A percentile compares a stretch with the other conserved stretches of the same genome.
phyloP scores from a whole-genome alignment of 2,113 vertebrate species.

The Gobiocypris rarus region DNA sequence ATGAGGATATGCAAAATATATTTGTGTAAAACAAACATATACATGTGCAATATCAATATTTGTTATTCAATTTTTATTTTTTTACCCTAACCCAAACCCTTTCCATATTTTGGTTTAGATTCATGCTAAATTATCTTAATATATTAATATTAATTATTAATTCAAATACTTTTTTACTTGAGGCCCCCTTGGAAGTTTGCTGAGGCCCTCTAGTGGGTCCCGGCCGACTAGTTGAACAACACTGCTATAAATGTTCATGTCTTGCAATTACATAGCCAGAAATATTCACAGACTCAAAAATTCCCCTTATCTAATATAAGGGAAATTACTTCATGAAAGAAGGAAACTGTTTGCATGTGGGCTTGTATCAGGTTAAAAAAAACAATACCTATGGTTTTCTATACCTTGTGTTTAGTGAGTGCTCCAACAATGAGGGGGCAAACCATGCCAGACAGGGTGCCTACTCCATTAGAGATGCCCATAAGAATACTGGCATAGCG shows the following conservation, averaged over 20 bases:
- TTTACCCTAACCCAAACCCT: too few species aligned
- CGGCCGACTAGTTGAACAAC: background rate
- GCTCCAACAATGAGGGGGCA: slow-evolving; percentile 96
- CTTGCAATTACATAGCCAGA: background rate
- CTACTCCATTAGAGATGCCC: slow-evolving; percentile 97
- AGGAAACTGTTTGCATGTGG: background rate
- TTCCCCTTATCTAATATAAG: background rate
- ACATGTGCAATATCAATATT: background rate
- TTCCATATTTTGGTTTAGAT: too few species aligned
- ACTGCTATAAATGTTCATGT: background rate
- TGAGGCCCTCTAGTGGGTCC: background rate
- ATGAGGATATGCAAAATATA: slow-evolving; percentile 5
- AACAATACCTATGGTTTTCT: background rate
- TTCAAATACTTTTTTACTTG: background rate
- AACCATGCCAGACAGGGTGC: slow-evolving; percentile 95
- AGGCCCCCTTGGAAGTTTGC: too few species aligned
- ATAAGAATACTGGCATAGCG: slow-evolving; percentile 98
- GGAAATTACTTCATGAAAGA: background rate
- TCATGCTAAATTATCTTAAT: too few species aligned
- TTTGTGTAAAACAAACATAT: background rate
- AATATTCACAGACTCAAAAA: background rate
- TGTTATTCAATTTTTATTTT: too few species aligned
- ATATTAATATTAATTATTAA: too few species aligned
- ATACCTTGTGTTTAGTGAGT: slow-evolving; percentile 94
- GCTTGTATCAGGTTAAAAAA: background rate